Percentiles rank a stretch among this genome's conserved stretches.
Conservation (phyloP, 2,797 vertebrate genomes). For the Protonibea diacanthus region DNA sequence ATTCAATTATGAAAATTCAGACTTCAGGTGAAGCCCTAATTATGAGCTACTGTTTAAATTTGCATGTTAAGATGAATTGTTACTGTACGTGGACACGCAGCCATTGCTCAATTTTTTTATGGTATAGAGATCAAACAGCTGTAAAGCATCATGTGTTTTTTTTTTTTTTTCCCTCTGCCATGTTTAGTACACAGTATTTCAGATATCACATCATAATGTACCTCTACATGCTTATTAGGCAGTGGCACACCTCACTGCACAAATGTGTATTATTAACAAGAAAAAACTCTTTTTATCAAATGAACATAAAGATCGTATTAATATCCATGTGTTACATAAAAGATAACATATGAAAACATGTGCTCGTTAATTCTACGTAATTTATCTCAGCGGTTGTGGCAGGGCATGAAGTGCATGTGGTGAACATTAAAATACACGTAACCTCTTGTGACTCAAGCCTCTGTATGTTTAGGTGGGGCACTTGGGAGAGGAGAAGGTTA, state of each 20-base stretch:
- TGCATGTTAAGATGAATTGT: not conserved
- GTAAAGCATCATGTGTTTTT: not conserved
- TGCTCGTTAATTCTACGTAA: constrained; percentile 24
- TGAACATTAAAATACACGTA: constrained; percentile 22
- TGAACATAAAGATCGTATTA: constrained; percentile 14
- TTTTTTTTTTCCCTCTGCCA: not conserved
- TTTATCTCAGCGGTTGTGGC: not conserved
- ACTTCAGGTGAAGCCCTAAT: not conserved
- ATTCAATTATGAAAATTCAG: not conserved
- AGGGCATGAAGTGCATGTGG: not conserved
- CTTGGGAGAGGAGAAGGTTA: constrained; percentile 33
- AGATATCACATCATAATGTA: constrained; percentile 9
- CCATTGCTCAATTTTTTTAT: not conserved
- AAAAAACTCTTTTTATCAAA: not conserved
- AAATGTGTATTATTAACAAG: constrained; percentile 7
- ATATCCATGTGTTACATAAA: constrained; percentile 3
- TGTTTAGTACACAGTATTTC: not conserved
- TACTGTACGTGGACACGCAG: not conserved
- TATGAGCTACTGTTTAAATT: not conserved
- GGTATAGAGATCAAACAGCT: not conserved
- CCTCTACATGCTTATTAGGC: constrained; percentile 10
- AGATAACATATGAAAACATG: not conserved
- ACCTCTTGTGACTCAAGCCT: constrained; percentile 8
- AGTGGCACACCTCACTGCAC: not conserved
- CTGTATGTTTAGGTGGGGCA: constrained; percentile 13